Evolutionary conservation across 2,888 invertebrate species (phyloP), one percentile per base, ranked within the genome.

Genomic region (Micropterix aruncella): DNA sequence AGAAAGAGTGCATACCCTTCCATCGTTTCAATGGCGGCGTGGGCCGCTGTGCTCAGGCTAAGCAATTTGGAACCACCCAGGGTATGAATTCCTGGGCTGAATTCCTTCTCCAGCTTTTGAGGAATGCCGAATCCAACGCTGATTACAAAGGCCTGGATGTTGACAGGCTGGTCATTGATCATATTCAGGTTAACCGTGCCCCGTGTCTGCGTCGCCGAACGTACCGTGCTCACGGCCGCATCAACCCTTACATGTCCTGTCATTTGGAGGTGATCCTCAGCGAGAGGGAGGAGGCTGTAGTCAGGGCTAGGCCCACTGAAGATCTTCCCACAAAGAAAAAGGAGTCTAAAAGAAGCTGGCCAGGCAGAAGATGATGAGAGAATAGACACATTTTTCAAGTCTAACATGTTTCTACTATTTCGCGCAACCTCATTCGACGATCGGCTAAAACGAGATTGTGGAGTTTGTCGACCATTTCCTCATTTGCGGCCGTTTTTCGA

Each of bases 11-110:
- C 67, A 94, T 99, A 57, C 97, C 97, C 36, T 99, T 96, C 80
- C 68, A 71, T 50, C 83, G 93, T 53, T 99, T 92, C 73, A 96
- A 92, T 57, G 96, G 96, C 57, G 93, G 95, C 54, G 92, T 97
- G 40, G 96, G 97, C 40, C 80, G 97, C 52, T 94, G 95, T 61
- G 93, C 97, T 44, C 96, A 96, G 75, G 94, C 94, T 45, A 96
- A 96, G 68, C 90, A 91, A 62, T 95, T 87, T 72, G 88, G 88
- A 46, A 85, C 88, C 45, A 92, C 93, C 54, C 97, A 97, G 70
- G 97, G 97, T 60, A 83, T 97, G 52, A n/a, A n/a, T n/a, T n/a
- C n/a, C n/a, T 99, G 97, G 97, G 96, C 96, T 14, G 93, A 96
- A 63, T 96, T 96, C 67, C 74, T 99, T 52, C 77, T 99, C 44